These are phyloP conservation scores for Ceryle rudis DNA, from an alignment of 2,797 vertebrate genomes.

Conservation along the genomic window DNA sequence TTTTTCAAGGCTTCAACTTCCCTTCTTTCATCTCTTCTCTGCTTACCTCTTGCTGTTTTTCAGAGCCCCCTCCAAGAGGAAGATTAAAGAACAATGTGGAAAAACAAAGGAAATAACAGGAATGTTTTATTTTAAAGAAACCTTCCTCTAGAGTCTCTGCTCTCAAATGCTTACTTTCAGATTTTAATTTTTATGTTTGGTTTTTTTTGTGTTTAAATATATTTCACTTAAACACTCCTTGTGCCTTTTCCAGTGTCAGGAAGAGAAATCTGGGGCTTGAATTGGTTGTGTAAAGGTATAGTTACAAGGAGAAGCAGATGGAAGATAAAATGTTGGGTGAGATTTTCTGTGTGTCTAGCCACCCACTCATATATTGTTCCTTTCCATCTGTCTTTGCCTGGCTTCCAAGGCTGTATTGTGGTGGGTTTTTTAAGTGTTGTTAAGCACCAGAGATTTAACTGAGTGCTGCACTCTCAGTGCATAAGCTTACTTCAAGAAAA, in stretches of 20 bases:
- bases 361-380: conserved; percentile 9
- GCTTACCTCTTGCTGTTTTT: background rate
- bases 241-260: background rate
- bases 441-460: conserved; percentile 27
- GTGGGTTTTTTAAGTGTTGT: background rate
- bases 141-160: background rate
- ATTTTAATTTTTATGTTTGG: background rate
- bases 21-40: conserved; percentile 4
- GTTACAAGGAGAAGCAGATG: background rate
- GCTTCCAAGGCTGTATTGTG: conserved; percentile 14
- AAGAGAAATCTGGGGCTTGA: background rate
- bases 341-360: conserved; percentile 24
- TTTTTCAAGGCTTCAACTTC: background rate
- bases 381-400: conserved; percentile 37
- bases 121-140: background rate
- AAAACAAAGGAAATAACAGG: background rate
- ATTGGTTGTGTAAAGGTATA: background rate
- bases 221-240: background rate
- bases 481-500: conserved; percentile 7
- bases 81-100: background rate
- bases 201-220: background rate
- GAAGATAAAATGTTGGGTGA: conserved; percentile 13
- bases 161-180: background rate
- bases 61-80: background rate
- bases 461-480: background rate